A percentile compares a stretch with the other conserved stretches of the same genome.
Conservation (phyloP, 2,888 invertebrate genomes). For the Drosophila flavopinicola region DNA sequence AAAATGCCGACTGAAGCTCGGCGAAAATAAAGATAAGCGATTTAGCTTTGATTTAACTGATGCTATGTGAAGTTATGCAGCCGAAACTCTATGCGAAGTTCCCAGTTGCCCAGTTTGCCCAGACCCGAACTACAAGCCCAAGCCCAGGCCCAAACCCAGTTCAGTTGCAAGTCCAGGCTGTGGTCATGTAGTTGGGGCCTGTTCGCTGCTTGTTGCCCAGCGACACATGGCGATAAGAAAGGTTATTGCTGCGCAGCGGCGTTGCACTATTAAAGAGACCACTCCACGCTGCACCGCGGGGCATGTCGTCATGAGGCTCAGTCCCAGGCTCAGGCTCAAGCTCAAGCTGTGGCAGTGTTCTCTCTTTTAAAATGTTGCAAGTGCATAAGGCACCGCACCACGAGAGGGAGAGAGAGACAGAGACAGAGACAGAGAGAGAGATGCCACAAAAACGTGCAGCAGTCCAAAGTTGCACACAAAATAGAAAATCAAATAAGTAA, state of each 20-base stretch:
- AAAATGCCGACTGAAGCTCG: conserved; percentile 62
- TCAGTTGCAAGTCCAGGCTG: conserved; percentile 33
- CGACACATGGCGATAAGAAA: conserved; percentile 70
- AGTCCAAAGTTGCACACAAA: conserved; percentile 38
- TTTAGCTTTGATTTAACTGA: conserved; percentile 78
- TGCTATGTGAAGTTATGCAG: conserved; percentile 78
- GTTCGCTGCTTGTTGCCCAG: conserved; percentile 23
- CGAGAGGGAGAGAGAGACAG: conserved; percentile 38
- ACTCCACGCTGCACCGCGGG: conserved; percentile 39
- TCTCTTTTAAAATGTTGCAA: conserved; percentile 47
- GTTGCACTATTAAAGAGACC: conserved; percentile 56
- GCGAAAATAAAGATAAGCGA: conserved; percentile 70
- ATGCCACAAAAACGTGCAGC: conserved; percentile 54
- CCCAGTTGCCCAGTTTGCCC: conserved; percentile 4
- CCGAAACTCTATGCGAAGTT: conserved; percentile 30
- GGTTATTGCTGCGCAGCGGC: conserved; percentile 57
- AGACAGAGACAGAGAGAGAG: conserved; percentile 39
- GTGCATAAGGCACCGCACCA: conserved; percentile 47
- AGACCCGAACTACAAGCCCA: background rate
- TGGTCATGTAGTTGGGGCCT: conserved; percentile 56
- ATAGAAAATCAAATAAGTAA: conserved; percentile 5
- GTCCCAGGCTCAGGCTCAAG: conserved; percentile 16
- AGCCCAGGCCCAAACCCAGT: background rate
- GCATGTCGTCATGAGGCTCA: conserved; percentile 57
- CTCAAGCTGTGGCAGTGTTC: conserved; percentile 15